A percentile compares a stretch with the other conserved stretches of the same genome.
phyloP scores from a whole-genome alignment of 2,113 vertebrate species.

The Callipepla californica region DNA sequence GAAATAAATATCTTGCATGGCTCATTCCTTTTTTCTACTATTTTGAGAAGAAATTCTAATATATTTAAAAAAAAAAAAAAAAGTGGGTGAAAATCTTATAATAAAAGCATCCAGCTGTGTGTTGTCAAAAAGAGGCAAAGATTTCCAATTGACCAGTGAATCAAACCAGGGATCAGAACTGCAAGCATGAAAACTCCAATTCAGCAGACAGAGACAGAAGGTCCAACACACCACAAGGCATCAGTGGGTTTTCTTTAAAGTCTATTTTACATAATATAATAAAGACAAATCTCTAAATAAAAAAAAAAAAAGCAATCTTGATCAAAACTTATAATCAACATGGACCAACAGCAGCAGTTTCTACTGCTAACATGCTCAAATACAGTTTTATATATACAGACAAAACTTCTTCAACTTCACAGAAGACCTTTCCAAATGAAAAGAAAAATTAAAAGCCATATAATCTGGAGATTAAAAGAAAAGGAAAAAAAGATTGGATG shows the following conservation, averaged over 20 bases:
- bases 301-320: background rate
- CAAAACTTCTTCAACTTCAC: background rate
- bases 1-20: background rate
- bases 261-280: background rate
- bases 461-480: background rate
- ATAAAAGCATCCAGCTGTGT: background rate
- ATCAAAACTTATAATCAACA: background rate
- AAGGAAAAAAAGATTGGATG: background rate
- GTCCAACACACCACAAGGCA: background rate
- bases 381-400: background rate
- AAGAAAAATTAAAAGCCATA: background rate
- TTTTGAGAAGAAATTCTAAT: background rate
- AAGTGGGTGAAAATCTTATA: background rate
- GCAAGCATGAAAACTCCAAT: background rate
- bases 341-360: background rate
- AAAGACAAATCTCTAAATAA: background rate
- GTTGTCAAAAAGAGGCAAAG: background rate
- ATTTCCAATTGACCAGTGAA: background rate
- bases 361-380: background rate
- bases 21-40: background rate
- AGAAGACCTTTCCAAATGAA: background rate
- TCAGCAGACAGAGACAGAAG: background rate
- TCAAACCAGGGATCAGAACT: background rate
- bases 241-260: background rate
- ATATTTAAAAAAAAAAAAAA: background rate